A percentile compares a stretch with the other conserved stretches of the same genome.
These are phyloP conservation scores for Mactra quadrangularis DNA, from an alignment of 1,140 invertebrate species.

Conservation along the genomic window DNA sequence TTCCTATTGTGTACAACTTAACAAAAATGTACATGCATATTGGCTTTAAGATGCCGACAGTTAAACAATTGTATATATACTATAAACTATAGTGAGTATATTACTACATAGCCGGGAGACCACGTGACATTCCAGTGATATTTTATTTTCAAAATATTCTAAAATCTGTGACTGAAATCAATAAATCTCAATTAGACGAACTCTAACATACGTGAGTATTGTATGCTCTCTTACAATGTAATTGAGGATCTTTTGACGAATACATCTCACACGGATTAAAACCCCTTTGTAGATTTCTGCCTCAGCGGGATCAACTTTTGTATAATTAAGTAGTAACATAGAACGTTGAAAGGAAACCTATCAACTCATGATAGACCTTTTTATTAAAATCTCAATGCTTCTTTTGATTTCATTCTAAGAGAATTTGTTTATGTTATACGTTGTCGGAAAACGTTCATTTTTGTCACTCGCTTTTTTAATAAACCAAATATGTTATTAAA, in stretches of 20 bases:
- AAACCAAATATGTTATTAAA: slow-evolving; percentile 49
- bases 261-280: not conserved
- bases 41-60: no score
- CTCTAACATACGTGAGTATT: slow-evolving; percentile 37
- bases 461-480: slow-evolving; percentile 20
- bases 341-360: slow-evolving; percentile 29
- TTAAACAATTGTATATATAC: no score
- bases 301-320: slow-evolving; percentile 26
- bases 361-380: slow-evolving; percentile 37
- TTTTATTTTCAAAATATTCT: no score
- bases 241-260: slow-evolving; percentile 6
- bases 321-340: slow-evolving; percentile 44
- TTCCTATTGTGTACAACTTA: no score
- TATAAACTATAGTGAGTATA: no score
- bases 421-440: slow-evolving; percentile 36
- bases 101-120: no score
- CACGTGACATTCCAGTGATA: no score
- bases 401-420: slow-evolving; percentile 42
- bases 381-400: slow-evolving; percentile 17
- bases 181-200: no score
- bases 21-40: no score
- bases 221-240: not conserved
- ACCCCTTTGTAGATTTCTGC: slow-evolving; percentile 15
- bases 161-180: no score
- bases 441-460: slow-evolving; percentile 48